Evolutionary conservation across 2,888 invertebrate genomes (phyloP).

Genomic region (Mesorhabditis belari): DNA sequence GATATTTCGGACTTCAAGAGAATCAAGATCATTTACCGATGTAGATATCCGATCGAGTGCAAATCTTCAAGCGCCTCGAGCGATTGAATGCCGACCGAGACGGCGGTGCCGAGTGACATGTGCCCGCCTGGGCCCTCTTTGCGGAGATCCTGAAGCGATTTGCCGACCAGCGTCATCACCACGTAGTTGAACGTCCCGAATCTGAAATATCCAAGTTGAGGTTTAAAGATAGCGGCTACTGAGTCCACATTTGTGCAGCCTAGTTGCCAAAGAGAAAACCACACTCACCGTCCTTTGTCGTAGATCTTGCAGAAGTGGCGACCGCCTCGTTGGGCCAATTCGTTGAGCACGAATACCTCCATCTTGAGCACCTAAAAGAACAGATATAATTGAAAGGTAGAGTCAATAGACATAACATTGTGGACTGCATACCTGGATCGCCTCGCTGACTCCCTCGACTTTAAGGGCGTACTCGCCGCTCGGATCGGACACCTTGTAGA

Average conservation of each 20-base stretch:
- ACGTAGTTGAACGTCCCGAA: constrained; percentile 42
- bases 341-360: constrained; percentile 42
- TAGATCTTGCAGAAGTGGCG: constrained; percentile 47
- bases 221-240: neutral
- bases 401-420: too few relatives aligned
- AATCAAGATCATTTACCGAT: neutral
- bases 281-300: constrained; percentile 45
- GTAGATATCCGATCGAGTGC: neutral
- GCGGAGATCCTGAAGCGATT: constrained; percentile 24
- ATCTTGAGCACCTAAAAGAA: constrained; percentile 32
- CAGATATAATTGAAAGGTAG: neutral
- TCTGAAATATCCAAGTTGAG: too few relatives aligned
- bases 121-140: constrained; percentile 3
- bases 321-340: constrained; percentile 32
- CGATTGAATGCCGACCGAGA: constrained; percentile 3
- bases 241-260: too few relatives aligned
- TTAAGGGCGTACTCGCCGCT: constrained; percentile 43
- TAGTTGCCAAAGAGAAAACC: too few relatives aligned
- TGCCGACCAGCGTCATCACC: constrained; percentile 47
- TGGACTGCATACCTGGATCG: constrained; percentile 23
- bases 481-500: constrained; percentile 37
- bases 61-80: constrained; percentile 6
- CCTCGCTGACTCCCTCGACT: constrained; percentile 33
- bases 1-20: neutral
- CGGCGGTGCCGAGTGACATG: constrained; percentile 3